A percentile compares a stretch with the other conserved stretches of the same genome.
These are phyloP conservation scores for Pampusana beccarii DNA, from an alignment of 2,113 vertebrate genomes.

Conservation along the genomic window DNA sequence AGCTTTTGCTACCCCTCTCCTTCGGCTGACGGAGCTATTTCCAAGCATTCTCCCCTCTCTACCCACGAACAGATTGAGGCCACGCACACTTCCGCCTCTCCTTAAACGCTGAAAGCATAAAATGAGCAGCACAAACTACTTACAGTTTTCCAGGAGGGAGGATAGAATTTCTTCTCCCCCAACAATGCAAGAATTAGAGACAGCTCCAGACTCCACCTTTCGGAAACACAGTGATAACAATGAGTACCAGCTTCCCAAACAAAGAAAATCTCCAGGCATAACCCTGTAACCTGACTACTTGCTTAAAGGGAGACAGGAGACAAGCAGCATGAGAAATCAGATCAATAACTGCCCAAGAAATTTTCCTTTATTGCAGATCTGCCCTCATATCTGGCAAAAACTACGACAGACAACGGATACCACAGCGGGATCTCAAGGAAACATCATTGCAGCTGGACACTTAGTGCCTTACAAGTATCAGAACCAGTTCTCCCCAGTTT, in stretches of 20 bases:
- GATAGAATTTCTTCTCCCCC: constrained; percentile 24
- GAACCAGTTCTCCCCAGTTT: background rate
- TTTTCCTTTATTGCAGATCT: background rate
- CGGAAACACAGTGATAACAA: constrained; percentile 9
- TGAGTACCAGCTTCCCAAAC: background rate
- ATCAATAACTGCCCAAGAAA: background rate
- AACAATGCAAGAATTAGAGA: constrained; percentile 38
- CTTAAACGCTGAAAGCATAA: background rate
- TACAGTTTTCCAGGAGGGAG: constrained; percentile 38
- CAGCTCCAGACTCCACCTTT: constrained; percentile 41
- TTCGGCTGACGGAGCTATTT: background rate
- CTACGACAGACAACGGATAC: background rate
- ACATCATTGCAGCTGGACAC: background rate
- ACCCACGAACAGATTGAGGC: background rate
- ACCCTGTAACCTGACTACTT: background rate
- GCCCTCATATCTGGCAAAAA: background rate
- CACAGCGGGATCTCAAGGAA: background rate
- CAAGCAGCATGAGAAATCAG: background rate
- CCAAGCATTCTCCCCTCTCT: background rate
- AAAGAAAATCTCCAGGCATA: background rate
- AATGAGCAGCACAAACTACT: background rate
- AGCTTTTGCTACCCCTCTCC: background rate
- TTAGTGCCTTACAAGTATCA: background rate
- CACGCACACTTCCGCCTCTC: rapidly evolving
- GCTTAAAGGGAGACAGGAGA: background rate